phyloP scores from a whole-genome alignment of 2,113 vertebrate genomes.

The Stigmatopora nigra region DNA sequence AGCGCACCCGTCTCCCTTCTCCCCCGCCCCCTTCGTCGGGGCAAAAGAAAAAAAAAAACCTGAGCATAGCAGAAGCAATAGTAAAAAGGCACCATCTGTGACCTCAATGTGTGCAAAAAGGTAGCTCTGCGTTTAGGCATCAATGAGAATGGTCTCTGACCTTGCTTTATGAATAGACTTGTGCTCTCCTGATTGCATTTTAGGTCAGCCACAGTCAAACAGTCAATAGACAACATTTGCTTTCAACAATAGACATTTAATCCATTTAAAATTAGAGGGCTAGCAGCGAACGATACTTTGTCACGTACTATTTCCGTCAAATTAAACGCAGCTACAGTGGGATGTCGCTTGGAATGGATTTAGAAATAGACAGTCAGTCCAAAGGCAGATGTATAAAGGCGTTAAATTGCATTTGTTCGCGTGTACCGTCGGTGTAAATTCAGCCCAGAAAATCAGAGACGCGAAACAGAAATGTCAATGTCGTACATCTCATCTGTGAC shows the following conservation, averaged over 20 bases:
- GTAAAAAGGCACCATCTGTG: conserved; percentile 37
- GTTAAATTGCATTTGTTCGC: not conserved
- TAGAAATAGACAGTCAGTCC: conserved; percentile 1
- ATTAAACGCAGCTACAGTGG: not conserved
- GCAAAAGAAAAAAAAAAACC: conserved; percentile 24
- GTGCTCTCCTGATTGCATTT: conserved; percentile 20
- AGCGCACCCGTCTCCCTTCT: conserved; percentile 14
- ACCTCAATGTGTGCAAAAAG: conserved; percentile 33
- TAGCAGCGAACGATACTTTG: too few relatives aligned
- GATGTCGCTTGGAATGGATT: not conserved
- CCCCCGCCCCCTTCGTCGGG: conserved; percentile 24
- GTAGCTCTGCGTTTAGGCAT: conserved; percentile 25
- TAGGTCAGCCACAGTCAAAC: conserved; percentile 16
- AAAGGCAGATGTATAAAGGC: not conserved
- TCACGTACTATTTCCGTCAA: not conserved
- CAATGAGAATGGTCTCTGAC: conserved; percentile 9
- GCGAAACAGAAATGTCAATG: conserved; percentile 25
- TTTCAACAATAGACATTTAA: not conserved
- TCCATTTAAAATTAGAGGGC: too few relatives aligned
- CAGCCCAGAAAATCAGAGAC: conserved; percentile 21
- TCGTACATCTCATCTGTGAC: conserved; percentile 15
- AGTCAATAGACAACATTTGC: conserved; percentile 8
- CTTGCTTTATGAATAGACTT: conserved; percentile 22
- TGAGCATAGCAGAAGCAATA: conserved; percentile 37
- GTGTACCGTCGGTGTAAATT: not conserved